Conservation (phyloP, 2,797 vertebrate species). For the Chanos chanos region DNA sequence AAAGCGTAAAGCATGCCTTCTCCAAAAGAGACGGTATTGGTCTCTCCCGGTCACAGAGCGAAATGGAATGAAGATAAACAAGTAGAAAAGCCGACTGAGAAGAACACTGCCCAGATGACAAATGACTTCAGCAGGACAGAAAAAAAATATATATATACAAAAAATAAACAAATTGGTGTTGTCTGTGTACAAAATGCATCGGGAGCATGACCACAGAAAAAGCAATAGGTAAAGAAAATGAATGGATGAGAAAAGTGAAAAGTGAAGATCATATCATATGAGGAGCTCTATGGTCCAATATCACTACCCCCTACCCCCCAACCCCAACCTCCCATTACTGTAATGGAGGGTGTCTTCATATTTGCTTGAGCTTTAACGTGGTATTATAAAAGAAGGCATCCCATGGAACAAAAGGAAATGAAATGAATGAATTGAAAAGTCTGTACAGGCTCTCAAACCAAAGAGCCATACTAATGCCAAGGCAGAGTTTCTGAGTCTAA, state of each 20-base stretch:
- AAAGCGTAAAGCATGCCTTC: constrained; percentile 64
- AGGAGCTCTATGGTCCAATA: too few relatives aligned
- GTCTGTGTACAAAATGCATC: constrained; percentile 49
- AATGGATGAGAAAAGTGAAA: constrained; percentile 51
- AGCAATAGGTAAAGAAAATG: constrained; percentile 29
- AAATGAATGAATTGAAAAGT: too few relatives aligned
- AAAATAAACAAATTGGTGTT: constrained; percentile 45
- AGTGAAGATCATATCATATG: constrained; percentile 44
- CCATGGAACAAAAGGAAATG: too few relatives aligned
- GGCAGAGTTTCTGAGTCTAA: background rate
- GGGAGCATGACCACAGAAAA: too few relatives aligned
- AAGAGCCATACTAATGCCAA: too few relatives aligned
- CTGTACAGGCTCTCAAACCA: too few relatives aligned
- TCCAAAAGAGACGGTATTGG: constrained; percentile 45
- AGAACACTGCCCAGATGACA: constrained; percentile 18
- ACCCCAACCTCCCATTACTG: constrained; percentile 41
- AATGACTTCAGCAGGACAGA: constrained; percentile 27
- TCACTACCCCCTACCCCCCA: too few relatives aligned
- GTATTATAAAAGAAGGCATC: constrained; percentile 22
- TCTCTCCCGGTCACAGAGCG: constrained; percentile 47
- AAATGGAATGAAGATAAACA: constrained; percentile 38
- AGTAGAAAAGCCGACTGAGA: constrained; percentile 35
- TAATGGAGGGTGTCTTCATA: constrained; percentile 49
- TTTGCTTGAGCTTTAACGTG: constrained; percentile 42
- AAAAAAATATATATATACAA: constrained; percentile 42